These are phyloP conservation scores for Lepidurus apus DNA, from an alignment of 1,140 invertebrate species.

Conservation along the genomic window DNA sequence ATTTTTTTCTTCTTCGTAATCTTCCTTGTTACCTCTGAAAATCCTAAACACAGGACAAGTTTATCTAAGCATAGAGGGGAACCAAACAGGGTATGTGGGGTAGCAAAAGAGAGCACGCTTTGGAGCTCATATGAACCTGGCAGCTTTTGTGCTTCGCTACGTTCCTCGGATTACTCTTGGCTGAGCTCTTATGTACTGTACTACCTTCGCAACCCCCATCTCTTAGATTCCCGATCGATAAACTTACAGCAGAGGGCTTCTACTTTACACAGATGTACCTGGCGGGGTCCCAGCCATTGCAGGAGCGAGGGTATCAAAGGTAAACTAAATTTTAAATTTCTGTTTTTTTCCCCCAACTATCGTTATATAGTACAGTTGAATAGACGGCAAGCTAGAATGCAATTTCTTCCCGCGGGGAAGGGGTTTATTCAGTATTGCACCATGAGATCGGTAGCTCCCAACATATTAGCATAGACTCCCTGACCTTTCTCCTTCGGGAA, in stretches of 20 bases:
- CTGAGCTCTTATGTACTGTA: neutral
- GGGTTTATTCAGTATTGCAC: no score
- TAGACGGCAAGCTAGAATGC: no score
- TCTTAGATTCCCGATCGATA: conserved; percentile 19
- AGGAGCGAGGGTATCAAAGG: no score
- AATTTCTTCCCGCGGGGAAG: no score
- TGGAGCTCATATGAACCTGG: neutral
- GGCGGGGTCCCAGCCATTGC: neutral
- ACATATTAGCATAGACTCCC: no score
- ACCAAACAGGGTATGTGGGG: neutral
- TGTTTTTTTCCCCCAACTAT: no score
- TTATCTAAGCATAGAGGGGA: neutral
- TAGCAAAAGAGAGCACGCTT: conserved; percentile 15
- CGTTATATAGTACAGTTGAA: no score
- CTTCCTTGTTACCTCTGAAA: neutral
- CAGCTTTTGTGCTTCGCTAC: neutral
- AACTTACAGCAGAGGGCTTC: neutral
- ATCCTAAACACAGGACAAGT: neutral
- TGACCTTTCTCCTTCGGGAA: no score
- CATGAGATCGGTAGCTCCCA: no score
- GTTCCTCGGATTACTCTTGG: conserved; percentile 11
- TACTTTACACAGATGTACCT: neutral
- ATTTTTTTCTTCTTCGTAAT: neutral
- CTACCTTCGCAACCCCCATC: conserved; percentile 14
- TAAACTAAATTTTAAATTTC: no score